phyloP scores from a whole-genome alignment of 2,888 invertebrate genomes.

The Pyrrhia umbra region DNA sequence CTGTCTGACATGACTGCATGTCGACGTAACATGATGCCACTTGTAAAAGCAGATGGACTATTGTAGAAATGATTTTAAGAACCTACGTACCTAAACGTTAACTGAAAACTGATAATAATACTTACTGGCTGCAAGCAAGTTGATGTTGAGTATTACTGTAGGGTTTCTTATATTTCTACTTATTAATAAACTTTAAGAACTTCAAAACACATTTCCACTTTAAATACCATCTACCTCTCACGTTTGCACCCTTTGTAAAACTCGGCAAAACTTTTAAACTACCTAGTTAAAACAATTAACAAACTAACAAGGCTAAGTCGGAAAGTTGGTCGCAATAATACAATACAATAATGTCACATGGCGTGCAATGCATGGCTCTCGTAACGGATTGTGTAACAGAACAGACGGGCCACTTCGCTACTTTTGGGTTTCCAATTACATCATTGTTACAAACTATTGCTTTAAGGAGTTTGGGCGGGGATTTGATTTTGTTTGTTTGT shows the following conservation, averaged over 20 bases:
- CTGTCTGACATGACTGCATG: too few species aligned
- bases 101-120: too few species aligned
- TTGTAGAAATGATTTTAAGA: too few species aligned
- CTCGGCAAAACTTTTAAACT: conserved; percentile 2
- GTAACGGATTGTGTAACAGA: conserved; percentile 36
- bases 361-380: conserved; percentile 29
- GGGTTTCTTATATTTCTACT: too few species aligned
- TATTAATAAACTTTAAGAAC: neutral
- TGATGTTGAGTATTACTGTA: too few species aligned
- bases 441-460: conserved; percentile 2
- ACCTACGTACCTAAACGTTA: too few species aligned
- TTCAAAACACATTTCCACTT: neutral
- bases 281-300: conserved; percentile 17
- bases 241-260: neutral
- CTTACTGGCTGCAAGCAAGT: too few species aligned
- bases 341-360: conserved; percentile 45
- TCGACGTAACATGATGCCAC: too few species aligned
- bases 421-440: conserved; percentile 37
- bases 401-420: neutral
- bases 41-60: too few species aligned
- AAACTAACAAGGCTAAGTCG: conserved; percentile 14
- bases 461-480: conserved; percentile 9
- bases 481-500: neutral
- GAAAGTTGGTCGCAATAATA: conserved; percentile 11
- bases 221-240: neutral